Evolutionary conservation across 2,113 vertebrate species (phyloP).

Genomic region (Arenaria interpres): DNA sequence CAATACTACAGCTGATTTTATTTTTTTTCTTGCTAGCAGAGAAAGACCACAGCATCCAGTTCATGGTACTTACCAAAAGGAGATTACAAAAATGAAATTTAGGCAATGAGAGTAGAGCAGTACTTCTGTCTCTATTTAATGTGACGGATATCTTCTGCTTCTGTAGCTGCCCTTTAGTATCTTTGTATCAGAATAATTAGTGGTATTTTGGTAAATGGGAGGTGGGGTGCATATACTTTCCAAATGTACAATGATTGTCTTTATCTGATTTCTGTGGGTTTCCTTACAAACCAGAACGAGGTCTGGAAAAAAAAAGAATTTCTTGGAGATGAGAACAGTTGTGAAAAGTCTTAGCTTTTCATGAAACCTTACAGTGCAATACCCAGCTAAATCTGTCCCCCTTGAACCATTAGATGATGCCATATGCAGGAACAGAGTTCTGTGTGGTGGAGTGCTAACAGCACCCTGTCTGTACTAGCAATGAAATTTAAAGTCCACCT

Average conservation of each 20-base stretch:
- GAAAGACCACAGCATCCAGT: background rate
- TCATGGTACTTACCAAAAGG: background rate
- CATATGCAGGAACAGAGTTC: background rate
- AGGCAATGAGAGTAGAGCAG: background rate
- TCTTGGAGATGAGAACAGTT: background rate
- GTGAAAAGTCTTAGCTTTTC: background rate
- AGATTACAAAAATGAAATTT: background rate
- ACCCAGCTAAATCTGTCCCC: background rate
- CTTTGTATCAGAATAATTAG: background rate
- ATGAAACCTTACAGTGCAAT: background rate
- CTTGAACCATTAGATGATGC: too few relatives aligned
- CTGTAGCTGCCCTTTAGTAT: background rate
- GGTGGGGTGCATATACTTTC: background rate
- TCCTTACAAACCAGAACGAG: background rate
- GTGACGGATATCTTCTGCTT: background rate
- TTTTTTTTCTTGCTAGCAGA: background rate
- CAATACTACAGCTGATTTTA: background rate
- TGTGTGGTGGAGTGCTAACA: background rate
- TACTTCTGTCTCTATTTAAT: background rate
- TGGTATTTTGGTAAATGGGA: background rate
- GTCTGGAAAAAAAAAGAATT: background rate
- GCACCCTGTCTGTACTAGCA: background rate
- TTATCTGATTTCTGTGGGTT: slow-evolving; percentile 29
- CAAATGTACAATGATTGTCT: background rate
- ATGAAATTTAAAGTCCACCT: background rate